Evolutionary conservation across 2,888 invertebrate genomes (phyloP).

Genomic region (Stenotaenia linearis): DNA sequence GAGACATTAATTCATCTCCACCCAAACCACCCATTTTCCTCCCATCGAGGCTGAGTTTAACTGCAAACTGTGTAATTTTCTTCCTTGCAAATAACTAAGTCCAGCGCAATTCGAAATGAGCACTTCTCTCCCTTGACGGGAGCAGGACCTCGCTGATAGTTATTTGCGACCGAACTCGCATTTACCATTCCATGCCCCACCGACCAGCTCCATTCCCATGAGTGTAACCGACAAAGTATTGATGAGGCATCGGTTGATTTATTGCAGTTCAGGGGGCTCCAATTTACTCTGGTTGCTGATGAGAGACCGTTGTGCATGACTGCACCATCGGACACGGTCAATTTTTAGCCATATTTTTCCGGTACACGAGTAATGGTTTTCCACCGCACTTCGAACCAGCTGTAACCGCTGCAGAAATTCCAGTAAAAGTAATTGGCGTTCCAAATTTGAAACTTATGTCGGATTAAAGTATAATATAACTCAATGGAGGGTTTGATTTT

Average conservation of each 20-base stretch:
- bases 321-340: conserved; percentile 17
- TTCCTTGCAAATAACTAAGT: conserved; percentile 14
- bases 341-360: conserved; percentile 19
- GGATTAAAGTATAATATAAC: not conserved
- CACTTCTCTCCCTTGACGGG: not conserved
- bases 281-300: conserved; percentile 24
- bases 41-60: not conserved
- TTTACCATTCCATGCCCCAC: not conserved
- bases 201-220: not conserved
- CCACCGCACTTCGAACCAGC: not conserved
- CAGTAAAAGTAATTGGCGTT: not conserved
- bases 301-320: conserved; percentile 23
- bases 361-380: not conserved
- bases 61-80: not conserved
- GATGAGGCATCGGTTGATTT: conserved; percentile 24
- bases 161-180: not conserved
- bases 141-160: conserved; percentile 13
- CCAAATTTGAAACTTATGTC: not conserved
- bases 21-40: conserved; percentile 2
- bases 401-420: not conserved
- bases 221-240: not conserved
- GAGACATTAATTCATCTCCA: conserved; percentile 2
- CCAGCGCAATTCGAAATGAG: not conserved
- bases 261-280: conserved; percentile 10
- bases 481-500: no score